Base-by-base conservation (phyloP, 2,113 vertebrate species). In the Lycocorax pyrrhopterus region DNA sequence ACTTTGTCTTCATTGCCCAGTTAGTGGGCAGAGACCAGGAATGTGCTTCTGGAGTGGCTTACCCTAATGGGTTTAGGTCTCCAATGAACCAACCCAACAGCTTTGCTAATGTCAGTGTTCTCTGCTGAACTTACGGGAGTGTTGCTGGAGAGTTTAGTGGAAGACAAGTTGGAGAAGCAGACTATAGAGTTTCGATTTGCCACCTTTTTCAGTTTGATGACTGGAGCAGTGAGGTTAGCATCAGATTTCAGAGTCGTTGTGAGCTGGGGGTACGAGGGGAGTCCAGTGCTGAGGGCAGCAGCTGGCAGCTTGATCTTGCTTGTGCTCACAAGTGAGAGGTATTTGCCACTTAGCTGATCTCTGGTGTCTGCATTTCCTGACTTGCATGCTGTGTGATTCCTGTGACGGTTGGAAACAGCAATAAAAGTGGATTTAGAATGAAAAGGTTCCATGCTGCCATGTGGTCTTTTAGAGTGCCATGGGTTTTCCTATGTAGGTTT, bases 281-380 rank as follows among this genome's bases (percentile, higher is more conserved):
- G 77, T 81, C 58, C 23, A 35, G 52, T 82, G 84, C 90, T 90
- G 96, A 93, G 84, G 93, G 94, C 41, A 83, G 77, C 85, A 95
- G 91, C 94, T 96, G 95, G 86, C 35, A 20, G 23, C 78, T 92
- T 67, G 77, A 76, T 91, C 77, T 51, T 18, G 3, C 32, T 14
- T 96, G 84, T 87, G 90, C 93, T 90, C 76, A 46, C 58, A 80
- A 83, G 39, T 82, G 92, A 46, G 89, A 92, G 33, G 16, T 69
- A 41, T 96, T 97, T 96, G 93, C 94, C 87, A 91, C 90, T 97
- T 96, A 92, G 80, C 72, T 96, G 94, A 92, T 90, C 89, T 71
- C 84, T 78, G 63, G 51, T 94, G 82, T n/a, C 51, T 95, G 92
- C 41, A 9, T 92, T 95, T 95, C 96, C 84, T 74, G 92, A 75